Evolutionary conservation across 2,888 invertebrate species (phyloP).

Genomic region (Dichetophora obliterata): DNA sequence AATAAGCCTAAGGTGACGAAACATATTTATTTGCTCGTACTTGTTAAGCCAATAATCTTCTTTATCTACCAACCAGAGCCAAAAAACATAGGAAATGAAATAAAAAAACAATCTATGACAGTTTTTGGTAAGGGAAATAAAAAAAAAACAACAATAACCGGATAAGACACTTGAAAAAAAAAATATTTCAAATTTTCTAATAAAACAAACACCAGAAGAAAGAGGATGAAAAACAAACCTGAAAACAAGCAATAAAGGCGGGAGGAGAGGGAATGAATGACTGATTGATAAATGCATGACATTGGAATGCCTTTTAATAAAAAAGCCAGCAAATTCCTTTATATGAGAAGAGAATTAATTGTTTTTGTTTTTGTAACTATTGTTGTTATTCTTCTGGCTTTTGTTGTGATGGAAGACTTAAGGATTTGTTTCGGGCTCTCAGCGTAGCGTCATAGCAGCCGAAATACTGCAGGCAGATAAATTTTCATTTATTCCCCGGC

Average conservation of each 20-base stretch:
- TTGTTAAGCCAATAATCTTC: no score
- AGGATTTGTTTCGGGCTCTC: not conserved
- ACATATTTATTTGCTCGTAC: no score
- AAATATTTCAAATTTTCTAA: not conserved
- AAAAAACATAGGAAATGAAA: not conserved
- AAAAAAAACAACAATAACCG: not conserved
- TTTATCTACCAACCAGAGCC: not conserved
- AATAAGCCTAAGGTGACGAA: no score
- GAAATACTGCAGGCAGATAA: not conserved
- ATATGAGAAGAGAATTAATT: not conserved
- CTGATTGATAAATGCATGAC: not conserved
- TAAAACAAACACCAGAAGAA: not conserved
- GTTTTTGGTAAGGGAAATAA: not conserved
- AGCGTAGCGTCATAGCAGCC: not conserved
- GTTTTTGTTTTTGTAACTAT: not conserved
- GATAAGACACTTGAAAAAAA: not conserved
- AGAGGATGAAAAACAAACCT: not conserved
- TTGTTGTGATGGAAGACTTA: not conserved
- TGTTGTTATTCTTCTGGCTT: not conserved
- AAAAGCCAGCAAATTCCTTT: not conserved
- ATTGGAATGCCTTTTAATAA: not conserved
- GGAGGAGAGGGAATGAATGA: not conserved
- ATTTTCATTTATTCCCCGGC: no score
- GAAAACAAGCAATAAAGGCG: not conserved
- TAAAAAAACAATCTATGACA: not conserved